These are phyloP conservation scores for Timema podura DNA, from an alignment of 2,888 invertebrate genomes.

Conservation along the genomic window DNA sequence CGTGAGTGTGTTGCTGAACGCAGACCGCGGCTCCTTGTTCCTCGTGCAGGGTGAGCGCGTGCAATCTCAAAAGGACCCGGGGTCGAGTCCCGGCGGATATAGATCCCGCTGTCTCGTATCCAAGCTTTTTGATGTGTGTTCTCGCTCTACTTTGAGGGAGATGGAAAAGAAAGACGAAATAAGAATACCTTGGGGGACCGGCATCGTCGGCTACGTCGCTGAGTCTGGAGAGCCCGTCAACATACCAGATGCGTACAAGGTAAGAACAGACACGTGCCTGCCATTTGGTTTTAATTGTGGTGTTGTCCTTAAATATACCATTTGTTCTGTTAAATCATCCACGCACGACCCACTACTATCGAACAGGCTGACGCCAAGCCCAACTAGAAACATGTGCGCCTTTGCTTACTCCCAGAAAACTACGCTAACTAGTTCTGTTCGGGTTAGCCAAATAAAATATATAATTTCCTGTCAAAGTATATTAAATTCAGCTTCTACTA, in stretches of 20 bases:
- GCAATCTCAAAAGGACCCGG: conserved; percentile 35
- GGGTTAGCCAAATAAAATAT: no score
- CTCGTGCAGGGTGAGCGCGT: conserved; percentile 71
- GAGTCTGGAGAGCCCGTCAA: conserved; percentile 90
- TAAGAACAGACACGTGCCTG: conserved; percentile 40
- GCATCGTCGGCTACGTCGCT: conserved; percentile 93
- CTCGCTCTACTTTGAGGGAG: conserved; percentile 85
- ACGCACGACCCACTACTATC: no score
- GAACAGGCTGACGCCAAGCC: no score
- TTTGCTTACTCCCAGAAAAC: no score
- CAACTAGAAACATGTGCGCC: no score
- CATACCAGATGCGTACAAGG: conserved; percentile 94
- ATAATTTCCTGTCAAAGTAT: no score
- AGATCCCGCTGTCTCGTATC: conserved; percentile 74
- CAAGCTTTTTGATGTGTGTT: conserved; percentile 92
- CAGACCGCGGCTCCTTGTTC: conserved; percentile 90
- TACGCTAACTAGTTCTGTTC: no score
- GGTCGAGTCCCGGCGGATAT: conserved; percentile 28
- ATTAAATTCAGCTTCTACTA: no score
- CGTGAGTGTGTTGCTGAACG: conserved; percentile 85
- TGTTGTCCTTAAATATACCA: no score
- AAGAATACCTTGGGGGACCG: conserved; percentile 90
- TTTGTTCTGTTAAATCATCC: no score
- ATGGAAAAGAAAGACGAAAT: conserved; percentile 92
- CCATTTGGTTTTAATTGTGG: background rate